Percentiles rank a stretch among this genome's conserved stretches.
Conservation (phyloP, 2,888 invertebrate genomes). For the Camponotus fellah region DNA sequence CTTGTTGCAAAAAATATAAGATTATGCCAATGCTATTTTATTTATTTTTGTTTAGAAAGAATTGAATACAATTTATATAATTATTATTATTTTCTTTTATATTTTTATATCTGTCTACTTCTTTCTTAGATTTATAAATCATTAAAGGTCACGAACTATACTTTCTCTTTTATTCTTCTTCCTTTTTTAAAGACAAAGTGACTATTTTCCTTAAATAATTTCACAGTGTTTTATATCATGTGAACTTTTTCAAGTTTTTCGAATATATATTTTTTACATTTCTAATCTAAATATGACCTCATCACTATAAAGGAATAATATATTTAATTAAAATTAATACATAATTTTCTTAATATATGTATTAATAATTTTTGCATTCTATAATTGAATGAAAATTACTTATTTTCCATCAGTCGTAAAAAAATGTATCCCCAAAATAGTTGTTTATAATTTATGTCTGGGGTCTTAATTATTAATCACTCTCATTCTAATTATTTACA, state of each 20-base stretch:
- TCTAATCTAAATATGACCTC: background rate
- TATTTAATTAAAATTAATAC: background rate
- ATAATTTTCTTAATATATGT: background rate
- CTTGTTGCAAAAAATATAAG: constrained; percentile 61
- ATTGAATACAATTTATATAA: background rate
- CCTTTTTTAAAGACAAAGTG: background rate
- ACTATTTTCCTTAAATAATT: background rate
- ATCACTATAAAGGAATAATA: background rate
- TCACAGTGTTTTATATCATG: background rate
- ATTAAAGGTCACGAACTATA: background rate
- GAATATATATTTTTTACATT: background rate
- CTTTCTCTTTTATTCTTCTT: background rate
- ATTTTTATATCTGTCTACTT: background rate
- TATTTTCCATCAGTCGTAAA: background rate
- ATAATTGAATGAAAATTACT: background rate
- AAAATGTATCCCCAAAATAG: background rate
- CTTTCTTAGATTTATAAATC: background rate
- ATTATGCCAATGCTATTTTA: background rate
- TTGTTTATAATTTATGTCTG: background rate
- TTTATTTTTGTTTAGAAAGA: background rate
- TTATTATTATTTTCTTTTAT: background rate
- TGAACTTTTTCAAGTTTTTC: background rate
- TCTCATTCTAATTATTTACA: background rate
- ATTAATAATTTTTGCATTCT: background rate
- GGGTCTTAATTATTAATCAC: background rate